Percentiles rank a stretch among this genome's conserved stretches.
Evolutionary conservation across 2,888 invertebrate genomes (phyloP).

Genomic region (Baronia brevicornis): DNA sequence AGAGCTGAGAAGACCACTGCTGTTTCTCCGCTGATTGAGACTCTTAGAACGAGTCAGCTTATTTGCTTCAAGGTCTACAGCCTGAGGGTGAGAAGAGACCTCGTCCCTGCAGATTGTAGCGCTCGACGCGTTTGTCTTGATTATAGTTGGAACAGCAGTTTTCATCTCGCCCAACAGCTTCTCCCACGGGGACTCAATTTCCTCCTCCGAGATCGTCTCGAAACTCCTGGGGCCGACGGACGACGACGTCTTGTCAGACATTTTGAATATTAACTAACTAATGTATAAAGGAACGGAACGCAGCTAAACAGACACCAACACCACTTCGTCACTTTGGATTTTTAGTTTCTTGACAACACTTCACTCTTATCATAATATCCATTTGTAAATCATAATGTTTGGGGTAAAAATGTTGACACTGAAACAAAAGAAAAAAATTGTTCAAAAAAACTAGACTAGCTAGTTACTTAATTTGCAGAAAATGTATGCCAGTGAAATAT

Average conservation of each 20-base stretch:
- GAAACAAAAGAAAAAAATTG: conserved; percentile 50
- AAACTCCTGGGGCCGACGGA: conserved; percentile 69
- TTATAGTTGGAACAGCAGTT: conserved; percentile 62
- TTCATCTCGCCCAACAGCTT: conserved; percentile 64
- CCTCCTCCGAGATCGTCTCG: conserved; percentile 71
- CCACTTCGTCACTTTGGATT: conserved; percentile 74
- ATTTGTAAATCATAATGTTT: conserved; percentile 76
- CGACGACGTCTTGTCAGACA: conserved; percentile 70
- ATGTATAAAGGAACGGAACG: conserved; percentile 50
- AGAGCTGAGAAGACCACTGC: conserved; percentile 70
- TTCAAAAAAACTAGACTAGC: conserved; percentile 5
- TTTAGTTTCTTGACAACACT: conserved; percentile 76
- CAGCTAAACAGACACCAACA: conserved; percentile 68
- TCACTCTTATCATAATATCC: conserved; percentile 76
- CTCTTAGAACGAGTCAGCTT: conserved; percentile 66
- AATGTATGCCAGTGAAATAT: too few relatives aligned
- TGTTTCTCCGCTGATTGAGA: conserved; percentile 64
- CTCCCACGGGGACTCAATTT: conserved; percentile 66
- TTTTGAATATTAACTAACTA: conserved; percentile 39
- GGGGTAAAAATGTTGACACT: conserved; percentile 75
- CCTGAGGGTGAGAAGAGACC: conserved; percentile 46
- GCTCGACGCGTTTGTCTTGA: conserved; percentile 63
- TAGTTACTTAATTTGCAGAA: background rate
- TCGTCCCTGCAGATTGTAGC: conserved; percentile 49
- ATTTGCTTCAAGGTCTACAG: conserved; percentile 51